Evolutionary conservation across 2,113 vertebrate genomes (phyloP), one percentile per base, ranked within the genome.

Genomic region (Centropus unirufus): DNA sequence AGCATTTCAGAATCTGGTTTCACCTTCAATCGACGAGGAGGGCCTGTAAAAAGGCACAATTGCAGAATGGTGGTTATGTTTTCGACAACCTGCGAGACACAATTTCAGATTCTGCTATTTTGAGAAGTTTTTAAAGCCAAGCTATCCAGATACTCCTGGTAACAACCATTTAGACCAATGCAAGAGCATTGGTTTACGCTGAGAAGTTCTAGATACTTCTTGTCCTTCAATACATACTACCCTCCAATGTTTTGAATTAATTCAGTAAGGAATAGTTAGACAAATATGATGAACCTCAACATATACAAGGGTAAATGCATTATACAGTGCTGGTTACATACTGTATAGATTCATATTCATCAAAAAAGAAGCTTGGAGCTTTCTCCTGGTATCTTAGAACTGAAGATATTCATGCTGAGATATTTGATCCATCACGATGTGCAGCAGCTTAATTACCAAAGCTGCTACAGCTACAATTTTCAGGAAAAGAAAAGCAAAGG

Each of bases 1-100:
- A 99, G 86, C 51, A 98, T 82, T 55, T 98, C 96, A 44, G 98
- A 97, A 69, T 98, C 97, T 44, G 98, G 98, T 40, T 95, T 98
- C 52, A 99, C 98, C 76, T 97, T 98, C 77, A 99, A 59, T 3
- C 84, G 95, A 95, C 39, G 93, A 51, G 99, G 98, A 29, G 95
- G 97, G 27, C 99, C 99, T 99, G 94, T 42, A 92, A 95, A 92
- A 54, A 92, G 21, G 69, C 22, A 93, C 12, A 80, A 34, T 93
- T 88, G 64, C 63, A 92, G 67, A 70, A 83, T 11, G 83, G 16
- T 18, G 62, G 34, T 93, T 93, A 4, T 34, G 27, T 19, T 87
- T 92, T 14, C 70, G 27, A 21, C 26, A 81, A 59, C 46, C 27
- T 39, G 26, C 15, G 26, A 90, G 17, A 89, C 11, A 26, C 3